Conservation (phyloP, 1,140 invertebrate species). For the Ostrea edulis region DNA sequence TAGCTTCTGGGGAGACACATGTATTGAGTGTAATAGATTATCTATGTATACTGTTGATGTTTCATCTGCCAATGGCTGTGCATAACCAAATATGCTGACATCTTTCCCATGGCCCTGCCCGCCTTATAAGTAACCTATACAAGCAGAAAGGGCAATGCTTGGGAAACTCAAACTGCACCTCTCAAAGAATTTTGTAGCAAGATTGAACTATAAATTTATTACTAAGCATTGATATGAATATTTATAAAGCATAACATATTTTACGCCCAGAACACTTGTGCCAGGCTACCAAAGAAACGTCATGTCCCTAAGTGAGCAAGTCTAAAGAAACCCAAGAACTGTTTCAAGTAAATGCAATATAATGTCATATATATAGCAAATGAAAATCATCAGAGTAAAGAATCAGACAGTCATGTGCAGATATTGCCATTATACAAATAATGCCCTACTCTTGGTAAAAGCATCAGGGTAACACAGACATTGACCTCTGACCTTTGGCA, state of each 20-base stretch:
- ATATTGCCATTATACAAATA: conserved; percentile 21
- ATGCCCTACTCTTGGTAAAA: conserved; percentile 13
- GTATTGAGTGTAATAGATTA: conserved; percentile 8
- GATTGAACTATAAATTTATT: not conserved
- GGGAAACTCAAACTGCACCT: not conserved
- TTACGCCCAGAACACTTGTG: not conserved
- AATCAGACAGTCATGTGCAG: not conserved
- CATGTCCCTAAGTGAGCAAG: not conserved
- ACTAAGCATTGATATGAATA: not conserved
- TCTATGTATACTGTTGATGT: conserved; percentile 33
- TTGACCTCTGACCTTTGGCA: conserved; percentile 41
- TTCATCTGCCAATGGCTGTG: conserved; percentile 30
- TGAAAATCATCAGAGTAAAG: not conserved
- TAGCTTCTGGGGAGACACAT: conserved; percentile 23
- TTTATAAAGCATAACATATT: conserved; percentile 11
- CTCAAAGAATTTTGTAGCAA: not conserved
- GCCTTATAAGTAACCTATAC: conserved; percentile 19
- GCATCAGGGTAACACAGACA: conserved; percentile 9
- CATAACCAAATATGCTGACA: conserved; percentile 36
- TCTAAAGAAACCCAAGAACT: not conserved
- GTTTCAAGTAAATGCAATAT: not conserved
- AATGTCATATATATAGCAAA: not conserved
- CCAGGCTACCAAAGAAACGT: not conserved
- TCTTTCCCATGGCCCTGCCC: conserved; percentile 3
- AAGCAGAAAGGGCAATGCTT: not conserved